phyloP scores from a whole-genome alignment of 2,113 vertebrate species.

The Anolis carolinensis region DNA sequence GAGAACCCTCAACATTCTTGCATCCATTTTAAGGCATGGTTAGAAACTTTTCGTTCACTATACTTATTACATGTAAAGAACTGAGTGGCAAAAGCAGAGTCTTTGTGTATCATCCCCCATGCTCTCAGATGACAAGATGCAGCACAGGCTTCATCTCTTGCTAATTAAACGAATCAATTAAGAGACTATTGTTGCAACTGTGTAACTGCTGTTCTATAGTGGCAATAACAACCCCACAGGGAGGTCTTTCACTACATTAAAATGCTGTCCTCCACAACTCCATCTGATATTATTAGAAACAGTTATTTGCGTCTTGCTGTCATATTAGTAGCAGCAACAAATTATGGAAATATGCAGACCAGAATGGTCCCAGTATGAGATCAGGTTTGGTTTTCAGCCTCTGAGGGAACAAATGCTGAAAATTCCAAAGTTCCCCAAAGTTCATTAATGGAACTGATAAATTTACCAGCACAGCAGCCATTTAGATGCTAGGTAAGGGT shows the following conservation, averaged over 20 bases:
- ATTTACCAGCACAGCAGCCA: conserved; percentile 92
- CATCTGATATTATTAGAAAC: conserved; percentile 98
- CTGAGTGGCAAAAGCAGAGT: conserved; percentile 79
- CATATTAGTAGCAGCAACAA: conserved; percentile 93
- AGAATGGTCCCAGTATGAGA: conserved; percentile 95
- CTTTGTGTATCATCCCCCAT: conserved; percentile 76
- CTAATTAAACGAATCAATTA: conserved; percentile 99
- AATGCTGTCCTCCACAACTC: conserved; percentile 94
- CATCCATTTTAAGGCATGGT: fast-evolving
- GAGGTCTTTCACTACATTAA: conserved; percentile 93
- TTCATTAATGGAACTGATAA: conserved; percentile 94
- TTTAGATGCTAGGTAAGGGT: conserved; percentile 98
- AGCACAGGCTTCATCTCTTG: conserved; percentile 88
- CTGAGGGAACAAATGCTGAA: conserved; percentile 89
- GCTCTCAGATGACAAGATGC: conserved; percentile 88
- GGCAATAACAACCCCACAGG: conserved; percentile 93
- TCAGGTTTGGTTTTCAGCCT: conserved; percentile 91
- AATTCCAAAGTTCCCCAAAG: conserved; percentile 98
- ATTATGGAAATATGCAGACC: conserved; percentile 96
- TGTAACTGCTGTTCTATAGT: conserved; percentile 94
- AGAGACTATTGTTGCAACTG: conserved; percentile 92
- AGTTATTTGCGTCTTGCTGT: conserved; percentile 98
- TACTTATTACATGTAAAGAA: conserved; percentile 57
- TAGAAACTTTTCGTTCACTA: conserved; percentile 48
- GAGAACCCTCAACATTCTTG: conserved; percentile 6